A percentile compares a stretch with the other conserved stretches of the same genome.
Conservation (phyloP, 2,888 invertebrate genomes). For the Noctua fimbriata region DNA sequence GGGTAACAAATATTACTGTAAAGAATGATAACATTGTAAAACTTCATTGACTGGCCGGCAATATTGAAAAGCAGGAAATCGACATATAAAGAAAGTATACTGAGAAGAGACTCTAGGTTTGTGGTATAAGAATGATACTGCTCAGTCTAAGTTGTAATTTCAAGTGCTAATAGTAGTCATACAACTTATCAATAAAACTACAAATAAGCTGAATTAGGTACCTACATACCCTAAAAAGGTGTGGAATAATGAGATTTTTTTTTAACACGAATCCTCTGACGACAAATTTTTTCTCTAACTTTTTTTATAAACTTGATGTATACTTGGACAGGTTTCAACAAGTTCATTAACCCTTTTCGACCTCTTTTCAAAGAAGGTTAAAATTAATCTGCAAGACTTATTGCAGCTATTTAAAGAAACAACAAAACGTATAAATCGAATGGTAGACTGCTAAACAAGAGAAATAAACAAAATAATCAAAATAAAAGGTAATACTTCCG, state of each 20-base stretch:
- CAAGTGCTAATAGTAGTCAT: neutral
- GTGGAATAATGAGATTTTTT: neutral
- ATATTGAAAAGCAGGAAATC: neutral
- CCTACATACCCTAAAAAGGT: neutral
- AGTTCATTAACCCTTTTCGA: constrained; percentile 80
- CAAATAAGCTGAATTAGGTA: neutral
- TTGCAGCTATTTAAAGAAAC: constrained; percentile 38
- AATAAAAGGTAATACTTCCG: constrained; percentile 77
- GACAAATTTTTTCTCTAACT: constrained; percentile 9
- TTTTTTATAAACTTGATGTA: constrained; percentile 37
- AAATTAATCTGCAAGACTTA: constrained; percentile 34
- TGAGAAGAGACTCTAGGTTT: neutral
- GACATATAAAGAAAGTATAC: neutral
- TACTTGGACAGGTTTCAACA: constrained; percentile 79
- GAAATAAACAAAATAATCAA: constrained; percentile 74
- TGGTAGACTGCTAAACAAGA: constrained; percentile 49
- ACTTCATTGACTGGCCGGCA: too few species aligned
- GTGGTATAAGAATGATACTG: neutral
- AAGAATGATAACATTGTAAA: neutral
- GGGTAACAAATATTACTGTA: neutral
- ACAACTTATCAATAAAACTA: neutral
- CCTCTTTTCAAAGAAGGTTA: constrained; percentile 56
- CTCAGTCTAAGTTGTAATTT: neutral
- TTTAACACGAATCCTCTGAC: neutral
- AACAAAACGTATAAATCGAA: constrained; percentile 49